These are phyloP conservation scores for Eclectus roratus DNA, from an alignment of 2,113 vertebrate species.

Conservation along the genomic window DNA sequence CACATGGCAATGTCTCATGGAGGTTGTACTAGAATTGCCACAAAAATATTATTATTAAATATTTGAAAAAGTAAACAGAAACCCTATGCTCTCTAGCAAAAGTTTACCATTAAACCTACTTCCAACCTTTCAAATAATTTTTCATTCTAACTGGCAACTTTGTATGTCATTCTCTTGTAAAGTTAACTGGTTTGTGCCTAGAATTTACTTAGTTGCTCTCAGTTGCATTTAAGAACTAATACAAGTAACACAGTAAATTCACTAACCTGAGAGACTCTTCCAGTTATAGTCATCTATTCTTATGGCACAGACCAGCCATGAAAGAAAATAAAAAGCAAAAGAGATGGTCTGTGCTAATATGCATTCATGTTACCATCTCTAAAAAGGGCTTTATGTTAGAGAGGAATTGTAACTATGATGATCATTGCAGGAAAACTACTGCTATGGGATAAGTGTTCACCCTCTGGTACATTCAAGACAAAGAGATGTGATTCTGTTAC, in stretches of 20 bases:
- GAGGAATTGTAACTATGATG: not conserved
- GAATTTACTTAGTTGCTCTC: not conserved
- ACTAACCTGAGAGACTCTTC: not conserved
- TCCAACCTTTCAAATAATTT: not conserved
- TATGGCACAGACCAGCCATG: not conserved
- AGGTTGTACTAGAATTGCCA: not conserved
- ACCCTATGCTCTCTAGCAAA: not conserved
- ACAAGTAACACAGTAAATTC: not conserved
- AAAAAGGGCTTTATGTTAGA: not conserved
- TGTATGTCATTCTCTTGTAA: not conserved
- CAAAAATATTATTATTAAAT: not conserved
- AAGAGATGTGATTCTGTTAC: not conserved
- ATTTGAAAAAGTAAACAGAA: not conserved
- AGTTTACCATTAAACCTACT: not conserved
- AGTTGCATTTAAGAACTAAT: not conserved
- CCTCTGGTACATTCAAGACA: not conserved
- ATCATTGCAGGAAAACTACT: not conserved
- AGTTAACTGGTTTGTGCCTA: not conserved
- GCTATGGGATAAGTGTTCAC: not conserved
- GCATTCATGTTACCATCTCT: not conserved
- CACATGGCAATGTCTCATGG: not conserved
- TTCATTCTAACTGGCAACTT: not conserved
- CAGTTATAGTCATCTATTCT: not conserved
- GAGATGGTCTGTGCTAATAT: not conserved
- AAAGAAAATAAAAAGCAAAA: not conserved